A percentile compares a stretch with the other conserved stretches of the same genome.
phyloP scores from a whole-genome alignment of 2,797 vertebrate genomes.

The Cyclura pinguis region DNA sequence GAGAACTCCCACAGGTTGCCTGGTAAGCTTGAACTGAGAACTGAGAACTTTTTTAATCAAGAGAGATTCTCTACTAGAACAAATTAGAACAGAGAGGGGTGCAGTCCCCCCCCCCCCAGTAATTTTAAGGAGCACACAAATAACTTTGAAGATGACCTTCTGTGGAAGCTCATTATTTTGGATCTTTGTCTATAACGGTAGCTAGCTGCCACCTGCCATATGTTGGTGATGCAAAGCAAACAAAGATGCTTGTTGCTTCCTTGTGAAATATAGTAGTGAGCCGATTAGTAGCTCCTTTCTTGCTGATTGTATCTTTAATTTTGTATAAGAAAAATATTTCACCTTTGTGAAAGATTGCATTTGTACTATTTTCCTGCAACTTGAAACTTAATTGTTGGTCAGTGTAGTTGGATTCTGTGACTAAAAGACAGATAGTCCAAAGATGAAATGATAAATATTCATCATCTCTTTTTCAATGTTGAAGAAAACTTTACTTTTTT shows the following conservation, averaged over 20 bases:
- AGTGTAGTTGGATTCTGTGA: too few species aligned
- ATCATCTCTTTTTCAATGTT: too few species aligned
- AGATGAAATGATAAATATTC: too few species aligned
- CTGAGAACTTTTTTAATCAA: not conserved
- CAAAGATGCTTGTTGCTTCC: too few species aligned
- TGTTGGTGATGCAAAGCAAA: too few species aligned
- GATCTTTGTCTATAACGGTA: not conserved
- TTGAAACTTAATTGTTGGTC: too few species aligned
- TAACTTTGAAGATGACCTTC: not conserved
- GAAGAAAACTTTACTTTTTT: too few species aligned
- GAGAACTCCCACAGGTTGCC: not conserved
- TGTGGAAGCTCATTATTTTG: not conserved
- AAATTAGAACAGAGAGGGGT: not conserved
- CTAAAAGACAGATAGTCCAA: too few species aligned
- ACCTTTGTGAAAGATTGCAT: too few species aligned
- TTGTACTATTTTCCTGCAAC: too few species aligned
- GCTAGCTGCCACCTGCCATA: not conserved
- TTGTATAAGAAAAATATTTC: too few species aligned
- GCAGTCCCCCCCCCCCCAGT: not conserved
- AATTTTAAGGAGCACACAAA: not conserved
- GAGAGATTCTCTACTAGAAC: not conserved
- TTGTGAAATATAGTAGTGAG: too few species aligned
- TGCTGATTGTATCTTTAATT: not conserved
- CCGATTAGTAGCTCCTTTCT: not conserved
- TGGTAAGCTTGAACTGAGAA: not conserved